Evolutionary conservation across 2,888 invertebrate species (phyloP), one percentile per base, ranked within the genome.

Genomic region (Leuctra nigra): DNA sequence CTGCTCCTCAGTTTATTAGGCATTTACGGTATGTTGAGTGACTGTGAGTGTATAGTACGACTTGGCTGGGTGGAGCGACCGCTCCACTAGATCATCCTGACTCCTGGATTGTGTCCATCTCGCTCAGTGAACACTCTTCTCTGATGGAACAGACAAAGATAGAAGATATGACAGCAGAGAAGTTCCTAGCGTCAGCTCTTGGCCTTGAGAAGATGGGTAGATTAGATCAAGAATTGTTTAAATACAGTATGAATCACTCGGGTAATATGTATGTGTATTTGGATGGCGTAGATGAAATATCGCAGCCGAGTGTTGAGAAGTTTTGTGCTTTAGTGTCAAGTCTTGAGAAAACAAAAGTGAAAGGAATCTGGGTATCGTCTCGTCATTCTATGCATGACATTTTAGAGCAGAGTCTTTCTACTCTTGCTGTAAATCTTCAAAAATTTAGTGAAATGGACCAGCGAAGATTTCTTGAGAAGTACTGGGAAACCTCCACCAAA

Each of bases 281-380:
- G 22, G 54, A 54, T 24, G 54, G 54, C 16, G 44, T 54, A n/a
- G 54, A 54, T n/a, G 54, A 54, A 29, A 54, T 54, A 7, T 23
- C 39, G 6, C 54, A 44, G 16, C 16, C 22, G 9, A 44, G 14
- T 18, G 23, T 23, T 20, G 25, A 38, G 4, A n/a, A 46, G 14
- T 44, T 22, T 9, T 39, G 35, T 24, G 38, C 54, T 13, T 14
- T 54, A 24, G n/a, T 54, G n/a, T 22, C 20, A 11, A 14, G 22
- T 22, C 23, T 47, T n/a, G 16, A 25, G n/a, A 24, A 24, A 29
- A 47, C 47, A 3, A 47, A 47, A 14, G 29, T 47, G 9, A 7
- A 25, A 3, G 29, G 29, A 25, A 11, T 47, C 13, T 47, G 47
- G 47, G 16, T 47, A 11, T 25, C 47, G 3, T 23, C 47, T 47